Base-by-base conservation (phyloP, 1,140 invertebrate genomes). In the Scylla paramamosain region DNA sequence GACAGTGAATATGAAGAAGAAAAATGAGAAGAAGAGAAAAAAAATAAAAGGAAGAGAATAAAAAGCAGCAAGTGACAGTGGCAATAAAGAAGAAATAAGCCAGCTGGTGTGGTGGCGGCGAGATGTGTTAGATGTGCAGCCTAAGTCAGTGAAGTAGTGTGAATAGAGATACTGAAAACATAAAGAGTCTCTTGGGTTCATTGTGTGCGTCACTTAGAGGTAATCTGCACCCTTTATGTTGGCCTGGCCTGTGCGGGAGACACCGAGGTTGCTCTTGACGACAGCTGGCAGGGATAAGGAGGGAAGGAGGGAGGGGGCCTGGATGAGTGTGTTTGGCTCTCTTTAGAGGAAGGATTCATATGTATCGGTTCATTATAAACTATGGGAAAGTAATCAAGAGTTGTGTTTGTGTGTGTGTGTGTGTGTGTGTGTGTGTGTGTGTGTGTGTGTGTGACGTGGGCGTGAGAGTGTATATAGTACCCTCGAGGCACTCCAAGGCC, bases 381-480 rank as follows among this genome's bases (percentile, higher is more conserved):
- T 59, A 20, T 12, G 52, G 52, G 39, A 39, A 59, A 59, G 52
- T 59, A 59, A 59, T 59, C 16, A 59, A 20, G 16, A 59, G 16
- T 12, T 59, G 10, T 14, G 52, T 59, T 2, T 59, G 52, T 59
- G 52, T 59, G 52, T 59, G 52, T 59, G 52, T 84, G 87, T 89
- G 87, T 45, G 32, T 45, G 87, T 20, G 31, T 89, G 39, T 89
- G 87, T 89, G 39, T 46, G 87, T 89, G 87, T 89, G 87, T 89
- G 39, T 46, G 87, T 89, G 87, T 89, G 87, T 89, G 39, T 46
- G 87, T 89, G 87, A n/a, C 46, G 87, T 89, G 86, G 39, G n/a
- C 7, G n/a, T 77, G 48, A 29, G 20, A 31, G 90, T 67, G 52
- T 29, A 20, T 59, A 31, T 2, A n/a, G 16, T 77, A 77, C 67